phyloP scores from a whole-genome alignment of 2,797 vertebrate genomes.

The Momotus momota region DNA sequence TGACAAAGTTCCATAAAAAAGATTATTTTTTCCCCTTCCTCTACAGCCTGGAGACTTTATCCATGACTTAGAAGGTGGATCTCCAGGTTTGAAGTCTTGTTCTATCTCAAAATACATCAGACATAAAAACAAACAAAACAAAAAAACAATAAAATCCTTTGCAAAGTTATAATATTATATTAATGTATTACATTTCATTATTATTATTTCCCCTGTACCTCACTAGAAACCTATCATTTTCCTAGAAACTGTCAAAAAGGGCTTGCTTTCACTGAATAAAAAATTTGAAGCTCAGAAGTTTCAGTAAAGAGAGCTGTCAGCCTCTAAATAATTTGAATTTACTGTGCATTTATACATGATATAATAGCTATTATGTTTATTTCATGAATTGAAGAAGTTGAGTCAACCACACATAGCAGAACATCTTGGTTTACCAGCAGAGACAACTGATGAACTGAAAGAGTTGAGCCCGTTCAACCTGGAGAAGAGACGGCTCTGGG shows the following conservation, averaged over 20 bases:
- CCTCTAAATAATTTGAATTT: background rate
- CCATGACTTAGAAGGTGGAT: background rate
- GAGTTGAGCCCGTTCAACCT: no score
- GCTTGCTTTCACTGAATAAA: background rate
- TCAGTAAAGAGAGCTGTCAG: background rate
- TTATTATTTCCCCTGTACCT: background rate
- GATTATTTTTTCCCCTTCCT: background rate
- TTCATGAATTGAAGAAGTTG: background rate
- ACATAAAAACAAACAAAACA: background rate
- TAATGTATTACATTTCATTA: background rate
- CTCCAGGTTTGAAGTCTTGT: background rate
- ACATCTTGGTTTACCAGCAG: background rate
- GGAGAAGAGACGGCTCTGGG: no score
- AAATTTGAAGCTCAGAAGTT: background rate
- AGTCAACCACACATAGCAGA: background rate
- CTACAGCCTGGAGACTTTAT: background rate
- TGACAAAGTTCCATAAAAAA: background rate
- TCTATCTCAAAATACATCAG: background rate
- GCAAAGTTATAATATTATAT: background rate
- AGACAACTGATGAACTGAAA: background rate
- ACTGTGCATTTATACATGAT: background rate
- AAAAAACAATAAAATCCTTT: background rate
- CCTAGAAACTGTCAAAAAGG: background rate
- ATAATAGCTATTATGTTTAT: background rate
- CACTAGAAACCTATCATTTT: background rate